These are phyloP conservation scores for Helicoverpa assulta DNA, from an alignment of 2,888 invertebrate genomes.

Conservation along the genomic window DNA sequence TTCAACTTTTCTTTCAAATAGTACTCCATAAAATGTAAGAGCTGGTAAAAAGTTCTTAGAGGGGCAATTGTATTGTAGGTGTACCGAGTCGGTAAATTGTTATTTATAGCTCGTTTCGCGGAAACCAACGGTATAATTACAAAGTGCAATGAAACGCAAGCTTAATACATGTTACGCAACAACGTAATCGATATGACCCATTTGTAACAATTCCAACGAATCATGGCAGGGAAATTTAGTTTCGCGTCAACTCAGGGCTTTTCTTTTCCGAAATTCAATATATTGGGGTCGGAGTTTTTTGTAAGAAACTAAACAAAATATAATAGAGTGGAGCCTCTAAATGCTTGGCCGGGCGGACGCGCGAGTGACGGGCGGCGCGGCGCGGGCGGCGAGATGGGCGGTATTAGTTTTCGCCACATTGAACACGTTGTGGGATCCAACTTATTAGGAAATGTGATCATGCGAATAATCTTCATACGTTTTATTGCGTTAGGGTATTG, in stretches of 20 bases:
- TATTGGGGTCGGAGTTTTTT: conserved; percentile 55
- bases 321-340: conserved; percentile 73
- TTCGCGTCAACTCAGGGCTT: conserved; percentile 28
- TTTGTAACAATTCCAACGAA: conserved; percentile 58
- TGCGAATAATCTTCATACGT: conserved; percentile 88
- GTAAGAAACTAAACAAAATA: conserved; percentile 70
- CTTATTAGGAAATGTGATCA: conserved; percentile 89
- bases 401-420: conserved; percentile 87
- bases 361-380: conserved; percentile 73
- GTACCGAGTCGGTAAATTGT: conserved; percentile 68
- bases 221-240: conserved; percentile 53
- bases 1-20: conserved; percentile 11
- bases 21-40: conserved; percentile 9
- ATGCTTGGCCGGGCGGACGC: conserved; percentile 75
- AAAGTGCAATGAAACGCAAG: conserved; percentile 68
- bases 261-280: conserved; percentile 60
- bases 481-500: conserved; percentile 86
- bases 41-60: conserved; percentile 59
- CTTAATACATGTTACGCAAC: conserved; percentile 59
- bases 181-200: conserved; percentile 61
- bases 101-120: conserved; percentile 70
- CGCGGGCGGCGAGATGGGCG: conserved; percentile 68
- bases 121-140: conserved; percentile 70
- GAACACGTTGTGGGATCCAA: conserved; percentile 87
- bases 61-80: conserved; percentile 68